Conservation (phyloP, 2,797 vertebrate genomes). For the Neosalanx taihuensis region DNA sequence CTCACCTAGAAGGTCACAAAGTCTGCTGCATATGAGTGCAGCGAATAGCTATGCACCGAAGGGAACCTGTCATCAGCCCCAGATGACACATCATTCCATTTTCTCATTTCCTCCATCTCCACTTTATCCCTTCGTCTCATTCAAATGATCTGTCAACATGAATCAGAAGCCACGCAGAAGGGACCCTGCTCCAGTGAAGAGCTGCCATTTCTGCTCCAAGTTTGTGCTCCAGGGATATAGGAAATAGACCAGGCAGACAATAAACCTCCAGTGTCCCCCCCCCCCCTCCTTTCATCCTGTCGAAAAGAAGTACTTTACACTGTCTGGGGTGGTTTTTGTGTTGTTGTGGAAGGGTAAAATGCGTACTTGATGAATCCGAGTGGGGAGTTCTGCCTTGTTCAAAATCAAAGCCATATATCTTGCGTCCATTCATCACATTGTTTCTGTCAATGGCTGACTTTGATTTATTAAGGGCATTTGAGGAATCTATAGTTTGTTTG, state of each 20-base stretch:
- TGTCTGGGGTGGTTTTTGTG: not conserved
- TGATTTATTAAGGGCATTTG: too few species aligned
- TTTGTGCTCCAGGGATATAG: not conserved
- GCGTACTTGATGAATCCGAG: too few species aligned
- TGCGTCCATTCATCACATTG: too few species aligned
- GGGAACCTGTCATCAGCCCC: not conserved
- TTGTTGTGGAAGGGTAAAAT: not conserved
- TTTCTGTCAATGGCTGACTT: too few species aligned
- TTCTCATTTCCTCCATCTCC: not conserved
- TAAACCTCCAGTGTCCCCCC: too few species aligned
- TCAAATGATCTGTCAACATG: constrained; percentile 5
- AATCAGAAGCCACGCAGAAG: not conserved
- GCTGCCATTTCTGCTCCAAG: not conserved
- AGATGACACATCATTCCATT: not conserved
- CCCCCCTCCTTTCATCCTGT: not conserved
- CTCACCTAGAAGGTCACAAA: too few species aligned
- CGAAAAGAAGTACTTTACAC: not conserved
- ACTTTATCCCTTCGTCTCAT: not conserved
- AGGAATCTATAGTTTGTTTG: too few species aligned
- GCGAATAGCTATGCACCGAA: not conserved
- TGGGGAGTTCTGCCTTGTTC: too few species aligned
- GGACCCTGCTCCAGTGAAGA: not conserved
- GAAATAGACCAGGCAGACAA: not conserved
- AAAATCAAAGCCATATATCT: too few species aligned
- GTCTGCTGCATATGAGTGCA: not conserved